Evolutionary conservation across 2,797 vertebrate genomes (phyloP).

Genomic region (Sebastes trivittatus): DNA sequence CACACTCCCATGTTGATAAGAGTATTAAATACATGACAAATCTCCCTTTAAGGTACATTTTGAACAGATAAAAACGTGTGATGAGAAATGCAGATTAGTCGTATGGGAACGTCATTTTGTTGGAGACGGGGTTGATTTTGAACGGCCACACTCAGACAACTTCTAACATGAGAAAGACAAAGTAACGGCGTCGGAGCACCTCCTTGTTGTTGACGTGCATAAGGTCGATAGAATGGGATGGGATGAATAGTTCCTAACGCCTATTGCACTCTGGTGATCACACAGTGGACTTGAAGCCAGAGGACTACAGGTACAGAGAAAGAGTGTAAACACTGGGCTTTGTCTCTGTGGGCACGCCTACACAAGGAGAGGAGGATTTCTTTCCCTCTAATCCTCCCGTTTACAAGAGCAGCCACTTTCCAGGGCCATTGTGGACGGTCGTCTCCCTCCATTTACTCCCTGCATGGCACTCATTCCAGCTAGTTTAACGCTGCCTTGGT

Average conservation of each 20-base stretch:
- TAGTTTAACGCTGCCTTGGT: conserved; percentile 82
- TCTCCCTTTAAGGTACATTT: no score
- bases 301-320: conserved; percentile 40
- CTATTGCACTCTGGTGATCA: conserved; percentile 20
- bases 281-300: conserved; percentile 17
- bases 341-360: conserved; percentile 78
- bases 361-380: conserved; percentile 74
- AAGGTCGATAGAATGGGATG: neutral
- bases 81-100: no score
- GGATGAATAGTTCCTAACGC: neutral
- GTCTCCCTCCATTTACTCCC: conserved; percentile 85
- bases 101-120: no score
- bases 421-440: conserved; percentile 79
- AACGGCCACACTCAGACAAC: neutral
- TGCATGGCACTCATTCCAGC: conserved; percentile 80
- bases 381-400: conserved; percentile 83
- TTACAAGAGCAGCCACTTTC: conserved; percentile 84
- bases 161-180: neutral
- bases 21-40: no score
- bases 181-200: neutral
- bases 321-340: conserved; percentile 70
- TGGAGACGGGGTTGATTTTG: no score
- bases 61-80: no score
- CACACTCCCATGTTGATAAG: no score
- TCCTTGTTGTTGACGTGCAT: neutral